Evolutionary conservation across 2,797 vertebrate species (phyloP).

Genomic region (Octomys mimax): DNA sequence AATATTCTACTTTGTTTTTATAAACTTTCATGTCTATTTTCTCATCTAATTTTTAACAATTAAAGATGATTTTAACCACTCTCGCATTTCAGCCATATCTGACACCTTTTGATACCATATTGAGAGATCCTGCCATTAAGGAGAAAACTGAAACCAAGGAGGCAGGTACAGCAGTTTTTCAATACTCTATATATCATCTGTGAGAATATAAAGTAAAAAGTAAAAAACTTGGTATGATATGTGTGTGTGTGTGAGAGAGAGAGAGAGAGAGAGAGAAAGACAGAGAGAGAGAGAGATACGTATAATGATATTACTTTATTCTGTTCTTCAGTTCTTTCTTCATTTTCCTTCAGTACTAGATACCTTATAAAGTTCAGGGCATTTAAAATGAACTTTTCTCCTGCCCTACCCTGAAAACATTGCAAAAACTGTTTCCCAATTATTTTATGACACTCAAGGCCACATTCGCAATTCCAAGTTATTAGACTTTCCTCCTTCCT

Average conservation of each 20-base stretch:
- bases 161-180: background rate
- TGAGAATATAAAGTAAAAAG: background rate
- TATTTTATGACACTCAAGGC: background rate
- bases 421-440: background rate
- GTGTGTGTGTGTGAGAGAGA: too few species aligned
- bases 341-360: background rate
- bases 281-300: background rate
- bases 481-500: background rate
- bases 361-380: background rate
- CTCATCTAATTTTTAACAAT: conserved; percentile 29
- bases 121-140: background rate
- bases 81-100: background rate
- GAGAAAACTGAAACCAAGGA: background rate
- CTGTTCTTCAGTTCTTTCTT: background rate
- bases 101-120: background rate
- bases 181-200: background rate
- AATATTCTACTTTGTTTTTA: background rate
- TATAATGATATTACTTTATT: background rate
- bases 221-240: background rate
- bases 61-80: background rate
- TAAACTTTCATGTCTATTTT: background rate
- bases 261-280: background rate
- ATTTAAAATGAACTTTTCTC: conserved; percentile 50
- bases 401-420: background rate
- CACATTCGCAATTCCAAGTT: background rate